A percentile compares a stretch with the other conserved stretches of the same genome.
Conservation (phyloP, 2,113 vertebrate species). For the Ramphastos sulfuratus region DNA sequence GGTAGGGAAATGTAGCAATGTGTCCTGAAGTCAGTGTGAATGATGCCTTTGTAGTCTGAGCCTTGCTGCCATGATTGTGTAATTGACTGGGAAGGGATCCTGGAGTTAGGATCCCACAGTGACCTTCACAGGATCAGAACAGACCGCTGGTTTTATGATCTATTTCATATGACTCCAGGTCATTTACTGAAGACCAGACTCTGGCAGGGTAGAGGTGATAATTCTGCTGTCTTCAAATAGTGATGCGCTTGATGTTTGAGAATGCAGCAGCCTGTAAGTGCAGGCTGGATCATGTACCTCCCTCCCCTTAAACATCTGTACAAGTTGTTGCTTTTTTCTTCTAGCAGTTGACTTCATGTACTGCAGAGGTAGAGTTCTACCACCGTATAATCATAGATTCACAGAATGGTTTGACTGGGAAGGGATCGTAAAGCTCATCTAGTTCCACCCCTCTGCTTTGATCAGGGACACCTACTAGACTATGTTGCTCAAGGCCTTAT, state of each 20-base stretch:
- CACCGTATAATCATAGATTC: background rate
- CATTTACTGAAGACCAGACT: background rate
- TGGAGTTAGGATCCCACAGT: background rate
- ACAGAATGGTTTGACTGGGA: no score
- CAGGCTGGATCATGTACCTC: background rate
- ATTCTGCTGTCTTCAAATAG: background rate
- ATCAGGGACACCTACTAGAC: no score
- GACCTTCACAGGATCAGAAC: background rate
- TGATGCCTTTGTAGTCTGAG: constrained; percentile 24
- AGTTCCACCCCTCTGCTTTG: no score
- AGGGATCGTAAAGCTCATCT: no score
- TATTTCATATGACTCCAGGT: background rate
- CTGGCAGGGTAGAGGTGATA: background rate
- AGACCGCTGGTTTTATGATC: background rate
- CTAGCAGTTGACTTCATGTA: background rate
- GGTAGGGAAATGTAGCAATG: background rate
- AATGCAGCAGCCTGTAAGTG: background rate
- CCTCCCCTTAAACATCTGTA: background rate
- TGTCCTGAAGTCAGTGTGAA: background rate
- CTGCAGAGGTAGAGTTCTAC: background rate
- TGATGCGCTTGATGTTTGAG: background rate
- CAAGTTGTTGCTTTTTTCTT: background rate
- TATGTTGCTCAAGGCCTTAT: no score
- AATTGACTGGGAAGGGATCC: no score
- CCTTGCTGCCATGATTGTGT: background rate